Evolutionary conservation across 2,113 vertebrate species (phyloP).

Genomic region (Hyla sarda): DNA sequence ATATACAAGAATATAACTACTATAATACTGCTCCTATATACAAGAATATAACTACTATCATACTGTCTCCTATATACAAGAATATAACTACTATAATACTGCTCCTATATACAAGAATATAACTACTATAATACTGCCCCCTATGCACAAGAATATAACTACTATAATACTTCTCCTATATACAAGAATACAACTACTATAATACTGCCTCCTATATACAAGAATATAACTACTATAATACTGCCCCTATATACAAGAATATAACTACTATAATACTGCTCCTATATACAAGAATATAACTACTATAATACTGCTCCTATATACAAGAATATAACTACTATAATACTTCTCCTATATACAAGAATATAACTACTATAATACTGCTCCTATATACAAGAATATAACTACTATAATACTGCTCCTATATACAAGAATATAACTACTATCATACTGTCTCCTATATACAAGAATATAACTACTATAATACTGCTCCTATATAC

Average conservation of each 20-base stretch:
- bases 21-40: slow-evolving; percentile 2
- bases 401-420: slow-evolving; percentile 4
- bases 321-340: neutral
- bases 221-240: slow-evolving; percentile 10
- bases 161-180: neutral
- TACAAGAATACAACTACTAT: neutral
- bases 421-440: neutral
- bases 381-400: neutral
- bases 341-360: neutral
- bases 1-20: slow-evolving; percentile 4
- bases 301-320: neutral
- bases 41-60: slow-evolving; percentile 13
- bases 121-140: neutral
- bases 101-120: neutral
- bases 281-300: too few relatives aligned
- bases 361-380: slow-evolving; percentile 6
- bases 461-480: too few relatives aligned
- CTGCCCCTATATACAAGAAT: neutral
- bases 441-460: neutral
- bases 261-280: neutral
- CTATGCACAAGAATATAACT: neutral
- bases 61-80: neutral
- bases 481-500: too few relatives aligned
- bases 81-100: slow-evolving; percentile 13
- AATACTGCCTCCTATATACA: neutral